Evolutionary conservation across 2,797 vertebrate genomes (phyloP).

Genomic region (Lemur catta): DNA sequence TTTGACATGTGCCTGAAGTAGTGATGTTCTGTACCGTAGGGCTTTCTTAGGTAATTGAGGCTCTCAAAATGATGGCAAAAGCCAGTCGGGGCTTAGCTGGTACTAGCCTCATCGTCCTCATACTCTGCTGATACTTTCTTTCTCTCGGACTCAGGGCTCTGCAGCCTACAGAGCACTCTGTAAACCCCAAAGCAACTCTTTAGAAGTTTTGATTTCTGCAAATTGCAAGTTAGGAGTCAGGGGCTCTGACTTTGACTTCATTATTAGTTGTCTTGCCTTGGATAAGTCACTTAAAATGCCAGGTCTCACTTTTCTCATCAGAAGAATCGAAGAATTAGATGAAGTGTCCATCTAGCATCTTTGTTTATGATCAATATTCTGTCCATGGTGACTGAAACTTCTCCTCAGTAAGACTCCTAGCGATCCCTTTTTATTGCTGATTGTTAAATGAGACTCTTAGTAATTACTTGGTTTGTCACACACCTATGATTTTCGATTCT

Average conservation of each 20-base stretch:
- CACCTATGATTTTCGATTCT: not conserved
- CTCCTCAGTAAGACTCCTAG: not conserved
- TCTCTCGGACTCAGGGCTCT: not conserved
- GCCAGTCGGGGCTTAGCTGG: not conserved
- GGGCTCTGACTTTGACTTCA: not conserved
- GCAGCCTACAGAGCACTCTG: not conserved
- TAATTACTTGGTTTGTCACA: not conserved
- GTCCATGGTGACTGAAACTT: not conserved
- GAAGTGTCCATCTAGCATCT: not conserved
- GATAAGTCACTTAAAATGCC: not conserved
- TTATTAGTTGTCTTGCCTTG: not conserved
- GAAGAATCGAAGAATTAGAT: not conserved
- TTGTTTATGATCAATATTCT: not conserved
- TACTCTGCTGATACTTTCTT: not conserved
- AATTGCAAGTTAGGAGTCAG: not conserved
- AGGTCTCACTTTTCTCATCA: not conserved
- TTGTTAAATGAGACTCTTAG: not conserved
- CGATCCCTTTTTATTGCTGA: not conserved
- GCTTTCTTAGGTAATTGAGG: not conserved
- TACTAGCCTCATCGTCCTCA: accelerated
- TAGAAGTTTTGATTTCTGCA: not conserved
- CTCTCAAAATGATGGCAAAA: not conserved
- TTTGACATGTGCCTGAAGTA: not conserved
- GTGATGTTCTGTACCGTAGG: not conserved
- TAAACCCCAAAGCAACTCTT: not conserved